Evolutionary conservation across 2,888 invertebrate species (phyloP).

Genomic region (Cerastis leucographa): DNA sequence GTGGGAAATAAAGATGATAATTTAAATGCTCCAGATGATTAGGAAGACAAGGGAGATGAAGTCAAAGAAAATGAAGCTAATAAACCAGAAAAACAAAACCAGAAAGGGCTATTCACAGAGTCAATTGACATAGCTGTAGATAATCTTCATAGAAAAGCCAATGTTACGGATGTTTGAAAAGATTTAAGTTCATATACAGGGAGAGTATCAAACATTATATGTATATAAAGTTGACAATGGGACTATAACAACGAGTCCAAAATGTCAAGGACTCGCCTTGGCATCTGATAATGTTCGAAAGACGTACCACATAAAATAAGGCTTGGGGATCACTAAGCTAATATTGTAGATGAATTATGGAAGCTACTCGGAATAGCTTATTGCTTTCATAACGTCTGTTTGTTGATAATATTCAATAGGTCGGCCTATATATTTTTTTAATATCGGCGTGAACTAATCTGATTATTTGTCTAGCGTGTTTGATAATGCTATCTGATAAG

Average conservation of each 20-base stretch:
- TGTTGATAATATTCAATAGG: conserved; percentile 25
- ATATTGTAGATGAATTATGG: conserved; percentile 18
- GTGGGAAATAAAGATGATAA: conserved; percentile 5
- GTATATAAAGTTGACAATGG: conserved; percentile 52
- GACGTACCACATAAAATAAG: conserved; percentile 38
- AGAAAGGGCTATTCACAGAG: conserved; percentile 30
- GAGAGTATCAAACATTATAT: conserved; percentile 24
- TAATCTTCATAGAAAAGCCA: conserved; percentile 37
- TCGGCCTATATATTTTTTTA: conserved; percentile 22
- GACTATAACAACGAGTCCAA: conserved; percentile 19
- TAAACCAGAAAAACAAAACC: conserved; percentile 15
- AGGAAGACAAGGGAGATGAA: conserved; percentile 13
- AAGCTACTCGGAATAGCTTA: conserved; percentile 24
- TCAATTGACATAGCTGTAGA: conserved; percentile 13
- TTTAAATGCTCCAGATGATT: conserved; percentile 26
- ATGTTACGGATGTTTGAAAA: conserved; percentile 16
- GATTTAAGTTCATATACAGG: conserved; percentile 45
- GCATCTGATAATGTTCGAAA: conserved; percentile 59
- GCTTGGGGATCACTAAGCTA: conserved; percentile 35
- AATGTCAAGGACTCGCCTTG: conserved; percentile 60
- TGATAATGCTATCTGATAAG: not conserved
- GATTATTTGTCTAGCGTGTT: conserved; percentile 19
- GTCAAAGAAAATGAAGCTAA: conserved; percentile 12
- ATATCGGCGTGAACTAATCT: conserved; percentile 18
- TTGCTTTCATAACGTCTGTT: conserved; percentile 28